Base-by-base conservation (phyloP, 2,888 invertebrate genomes). In the Ophion slaviceki region DNA sequence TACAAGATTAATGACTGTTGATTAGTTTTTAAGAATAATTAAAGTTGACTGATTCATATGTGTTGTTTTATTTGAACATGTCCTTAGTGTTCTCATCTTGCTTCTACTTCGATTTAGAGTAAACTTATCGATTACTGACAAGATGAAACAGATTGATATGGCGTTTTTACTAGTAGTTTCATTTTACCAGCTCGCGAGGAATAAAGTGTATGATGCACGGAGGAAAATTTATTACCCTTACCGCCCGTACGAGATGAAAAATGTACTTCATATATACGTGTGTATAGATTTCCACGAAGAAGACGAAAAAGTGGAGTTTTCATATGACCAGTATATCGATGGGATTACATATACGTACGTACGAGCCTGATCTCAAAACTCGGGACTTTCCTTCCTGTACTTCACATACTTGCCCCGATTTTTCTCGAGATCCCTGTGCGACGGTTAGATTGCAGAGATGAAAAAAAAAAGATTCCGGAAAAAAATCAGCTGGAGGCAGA, bases 241-340 rank as follows among this genome's bases (percentile, higher is more conserved):
- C 45, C 17, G 40, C 36, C 7, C 36, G n/a, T 53, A 40, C 57
- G 74, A 64, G 45, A 8, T 32, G 67, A 17, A 47, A 70, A 71
- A 66, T 67, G 24, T 36, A 20, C 57, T 24, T 70, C 28, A 57
- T 7, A 67, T n/a, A 77, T 77, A 67, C 40, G 11, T 28, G 4
- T 40, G 24, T 45, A 28, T n/a, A 62, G 71, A 14, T 57, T 14
- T 47, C 24, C 59, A 24, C 47, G 59, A 70, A 59, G 28, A 66
- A 40, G 24, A 59, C 61, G 45, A 53, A 70, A 40, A 75, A 45
- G 24, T 64, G 24, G 28, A 59, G 28, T 70, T 67, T 67, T 75
- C 68, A 68, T 75, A 74, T 61, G 74, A 82, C 75, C 70, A 66
- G 79, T 82, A 85, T 80, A 83, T 83, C 77, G 83, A 83, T 80